Evolutionary conservation across 2,113 vertebrate species (phyloP).

Genomic region (Vicugna pacos): DNA sequence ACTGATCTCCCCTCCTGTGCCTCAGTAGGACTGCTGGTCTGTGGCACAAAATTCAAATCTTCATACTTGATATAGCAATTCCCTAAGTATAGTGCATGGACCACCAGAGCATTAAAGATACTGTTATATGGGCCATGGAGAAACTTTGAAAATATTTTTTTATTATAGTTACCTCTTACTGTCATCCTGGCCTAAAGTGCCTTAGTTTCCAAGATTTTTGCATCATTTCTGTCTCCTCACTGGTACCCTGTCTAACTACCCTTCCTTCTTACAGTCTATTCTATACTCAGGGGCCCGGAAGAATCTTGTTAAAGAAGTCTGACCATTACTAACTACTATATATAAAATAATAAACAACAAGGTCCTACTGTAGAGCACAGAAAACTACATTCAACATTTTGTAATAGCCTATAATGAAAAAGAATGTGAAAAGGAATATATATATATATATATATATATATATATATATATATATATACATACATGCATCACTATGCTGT

Average conservation of each 20-base stretch:
- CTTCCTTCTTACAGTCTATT: neutral
- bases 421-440: too few species aligned
- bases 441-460: too few species aligned
- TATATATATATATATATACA: too few species aligned
- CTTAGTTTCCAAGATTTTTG: neutral
- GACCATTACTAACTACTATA: too few species aligned
- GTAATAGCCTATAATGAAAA: too few species aligned
- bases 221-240: neutral
- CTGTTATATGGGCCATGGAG: neutral
- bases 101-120: too few species aligned
- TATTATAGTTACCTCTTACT: neutral
- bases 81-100: neutral
- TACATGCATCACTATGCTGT: too few species aligned
- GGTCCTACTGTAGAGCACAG: too few species aligned
- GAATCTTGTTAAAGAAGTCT: neutral
- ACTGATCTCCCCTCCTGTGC: neutral
- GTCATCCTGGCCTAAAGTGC: too few species aligned
- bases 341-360: too few species aligned
- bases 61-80: neutral
- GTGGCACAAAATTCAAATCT: neutral
- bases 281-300: neutral
- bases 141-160: neutral
- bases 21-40: neutral
- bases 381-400: too few species aligned
- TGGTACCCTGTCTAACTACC: neutral